These are phyloP conservation scores for Philotrypesis tridentata DNA, from an alignment of 1,140 invertebrate genomes.

Conservation along the genomic window DNA sequence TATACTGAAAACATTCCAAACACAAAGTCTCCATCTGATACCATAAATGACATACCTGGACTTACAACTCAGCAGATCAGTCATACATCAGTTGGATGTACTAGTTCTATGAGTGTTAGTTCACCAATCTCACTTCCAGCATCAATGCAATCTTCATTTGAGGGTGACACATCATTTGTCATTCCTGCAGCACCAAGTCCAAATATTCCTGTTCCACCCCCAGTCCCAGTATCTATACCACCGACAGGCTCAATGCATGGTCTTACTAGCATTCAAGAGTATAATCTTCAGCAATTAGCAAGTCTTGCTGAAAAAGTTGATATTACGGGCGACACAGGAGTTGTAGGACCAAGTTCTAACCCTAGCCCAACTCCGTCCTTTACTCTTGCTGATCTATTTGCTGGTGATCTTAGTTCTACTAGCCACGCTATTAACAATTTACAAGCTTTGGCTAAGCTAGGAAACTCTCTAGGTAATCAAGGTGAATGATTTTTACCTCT, in stretches of 20 bases:
- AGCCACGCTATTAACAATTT: slow-evolving; percentile 89
- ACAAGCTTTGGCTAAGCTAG: slow-evolving; percentile 90
- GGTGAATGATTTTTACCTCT: slow-evolving; percentile 68
- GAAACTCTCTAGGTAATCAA: slow-evolving; percentile 78
- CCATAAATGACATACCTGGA: slow-evolving; percentile 51
- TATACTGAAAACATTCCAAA: slow-evolving; percentile 75
- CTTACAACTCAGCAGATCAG: slow-evolving; percentile 62
- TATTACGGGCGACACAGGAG: slow-evolving; percentile 63
- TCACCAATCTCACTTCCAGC: slow-evolving; percentile 80
- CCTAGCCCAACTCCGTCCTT: slow-evolving; percentile 81
- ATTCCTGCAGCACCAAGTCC: slow-evolving; percentile 69
- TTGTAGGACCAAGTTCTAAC: slow-evolving; percentile 75
- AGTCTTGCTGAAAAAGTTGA: slow-evolving; percentile 82
- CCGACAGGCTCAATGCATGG: slow-evolving; percentile 72
- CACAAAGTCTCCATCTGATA: slow-evolving; percentile 22
- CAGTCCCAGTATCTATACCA: slow-evolving; percentile 61
- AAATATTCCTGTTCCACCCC: slow-evolving; percentile 71
- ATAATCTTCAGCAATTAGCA: slow-evolving; percentile 87
- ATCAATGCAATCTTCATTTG: slow-evolving; percentile 85
- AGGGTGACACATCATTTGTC: slow-evolving; percentile 75
- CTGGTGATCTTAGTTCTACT: slow-evolving; percentile 80
- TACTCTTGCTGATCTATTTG: slow-evolving; percentile 82
- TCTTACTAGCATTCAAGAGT: slow-evolving; percentile 85
- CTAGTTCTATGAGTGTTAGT: slow-evolving; percentile 75
- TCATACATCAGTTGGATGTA: slow-evolving; percentile 70